Percentiles rank a stretch among this genome's conserved stretches.
Evolutionary conservation across 2,797 vertebrate species (phyloP).

Genomic region (Echeneis naucrates): DNA sequence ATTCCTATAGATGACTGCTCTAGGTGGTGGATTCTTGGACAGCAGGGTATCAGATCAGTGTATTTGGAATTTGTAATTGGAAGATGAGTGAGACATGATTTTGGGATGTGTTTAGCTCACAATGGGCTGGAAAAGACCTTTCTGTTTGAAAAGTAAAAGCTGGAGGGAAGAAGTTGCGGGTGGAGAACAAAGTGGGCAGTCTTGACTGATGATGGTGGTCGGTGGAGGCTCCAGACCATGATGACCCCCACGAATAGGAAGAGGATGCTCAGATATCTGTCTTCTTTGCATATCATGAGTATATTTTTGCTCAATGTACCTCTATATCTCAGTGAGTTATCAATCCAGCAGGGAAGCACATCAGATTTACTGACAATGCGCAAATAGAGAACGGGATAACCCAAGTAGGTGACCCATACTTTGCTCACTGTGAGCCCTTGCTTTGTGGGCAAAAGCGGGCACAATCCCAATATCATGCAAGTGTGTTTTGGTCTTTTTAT

Average conservation of each 20-base stretch:
- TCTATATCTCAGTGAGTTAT: background rate
- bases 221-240: background rate
- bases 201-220: background rate
- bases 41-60: background rate
- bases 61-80: background rate
- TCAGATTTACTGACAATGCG: background rate
- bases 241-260: background rate
- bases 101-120: background rate
- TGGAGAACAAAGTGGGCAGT: background rate
- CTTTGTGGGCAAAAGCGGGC: background rate
- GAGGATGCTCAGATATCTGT: slow-evolving; percentile 1
- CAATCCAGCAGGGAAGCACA: background rate
- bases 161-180: background rate
- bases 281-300: background rate
- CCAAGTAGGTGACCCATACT: background rate
- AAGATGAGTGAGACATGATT: background rate
- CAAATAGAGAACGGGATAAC: background rate
- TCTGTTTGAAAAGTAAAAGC: background rate
- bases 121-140: background rate
- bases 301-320: background rate
- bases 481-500: background rate
- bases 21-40: background rate
- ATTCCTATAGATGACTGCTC: background rate
- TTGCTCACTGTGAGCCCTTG: background rate
- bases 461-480: background rate